A percentile compares a stretch with the other conserved stretches of the same genome.
Evolutionary conservation across 2,888 invertebrate species (phyloP).

Genomic region (Drosophila flavopinicola): DNA sequence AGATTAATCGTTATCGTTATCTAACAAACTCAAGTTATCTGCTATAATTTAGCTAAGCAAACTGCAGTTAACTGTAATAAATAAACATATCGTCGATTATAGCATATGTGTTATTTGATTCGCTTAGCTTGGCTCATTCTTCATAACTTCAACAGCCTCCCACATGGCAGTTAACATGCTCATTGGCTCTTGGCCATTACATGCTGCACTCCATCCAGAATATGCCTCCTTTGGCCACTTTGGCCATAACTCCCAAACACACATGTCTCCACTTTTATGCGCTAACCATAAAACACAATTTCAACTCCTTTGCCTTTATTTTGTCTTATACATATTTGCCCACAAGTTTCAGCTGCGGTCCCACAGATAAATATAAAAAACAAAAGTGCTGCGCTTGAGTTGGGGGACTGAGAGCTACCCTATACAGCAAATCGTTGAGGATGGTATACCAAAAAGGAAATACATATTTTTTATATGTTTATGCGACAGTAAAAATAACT

Average conservation of each 20-base stretch:
- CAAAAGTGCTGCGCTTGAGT: neutral
- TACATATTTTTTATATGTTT: no score
- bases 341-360: slow-evolving; percentile 39
- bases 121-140: slow-evolving; percentile 5
- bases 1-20: slow-evolving; percentile 10
- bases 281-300: slow-evolving; percentile 46
- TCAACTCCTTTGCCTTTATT: slow-evolving; percentile 34
- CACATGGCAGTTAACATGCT: slow-evolving; percentile 47
- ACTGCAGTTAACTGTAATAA: slow-evolving; percentile 7
- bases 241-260: slow-evolving; percentile 58
- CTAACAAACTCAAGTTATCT: slow-evolving; percentile 6
- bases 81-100: slow-evolving; percentile 15
- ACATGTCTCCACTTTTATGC: slow-evolving; percentile 49
- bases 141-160: slow-evolving; percentile 45
- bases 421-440: no score
- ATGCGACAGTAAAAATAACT: no score
- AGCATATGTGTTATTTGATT: slow-evolving; percentile 2
- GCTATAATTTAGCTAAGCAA: slow-evolving; percentile 11
- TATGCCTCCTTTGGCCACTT: slow-evolving; percentile 53
- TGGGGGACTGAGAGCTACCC: neutral
- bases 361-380: slow-evolving; percentile 15
- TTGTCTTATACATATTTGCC: neutral
- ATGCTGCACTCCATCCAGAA: slow-evolving; percentile 57
- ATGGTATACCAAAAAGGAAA: no score
- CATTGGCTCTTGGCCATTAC: slow-evolving; percentile 52